Base-by-base conservation (phyloP, 2,797 vertebrate species). In the Xyrichtys novacula region DNA sequence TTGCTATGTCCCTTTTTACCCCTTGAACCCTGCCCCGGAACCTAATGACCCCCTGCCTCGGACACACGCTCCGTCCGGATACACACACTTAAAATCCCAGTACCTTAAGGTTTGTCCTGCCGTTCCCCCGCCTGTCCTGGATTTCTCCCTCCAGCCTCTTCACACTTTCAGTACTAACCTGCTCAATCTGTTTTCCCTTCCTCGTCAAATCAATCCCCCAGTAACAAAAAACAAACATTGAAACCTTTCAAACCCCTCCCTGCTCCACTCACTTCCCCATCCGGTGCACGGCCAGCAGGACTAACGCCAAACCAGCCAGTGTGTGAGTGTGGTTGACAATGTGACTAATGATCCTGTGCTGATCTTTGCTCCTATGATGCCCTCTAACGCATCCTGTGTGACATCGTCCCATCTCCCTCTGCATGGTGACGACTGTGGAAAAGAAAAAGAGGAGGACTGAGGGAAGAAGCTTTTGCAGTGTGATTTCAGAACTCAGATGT, bases 41-140 rank as follows among this genome's bases (percentile, higher is more conserved):
- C 69, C 71, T 66, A 78, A 80, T 81, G 65, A 65, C 73, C 80
- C 79, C 46, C 63, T 66, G 57, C 78, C 50, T 53, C 31, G 86
- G 88, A 86, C 44, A 66, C 74, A 57, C n/a, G 44, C 71, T 74
- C 49, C 44, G 14, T 68, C 31, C 23, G 80, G 85, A 29, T 14
- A 87, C 61, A 74, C 69, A 76, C 67, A 64, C 73, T 86, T 83
- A 81, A n/a, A 85, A 87, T 80, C 82, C 88, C 87, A 92, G 89
- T 92, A 84, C 81, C 87, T 89, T 25, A 91, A 91, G 90, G 91
- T 93, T 89, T 87, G 86, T 90, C 84, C 80, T 84, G 62, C 85
- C 74, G 65, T 32, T 57, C 80, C 67, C 56, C 55, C 39, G 39
- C 64, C 54, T 29, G 14, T 53, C 11, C 39, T 22, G 65, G 65